phyloP scores from a whole-genome alignment of 2,113 vertebrate genomes.

The Anoplopoma fimbria region DNA sequence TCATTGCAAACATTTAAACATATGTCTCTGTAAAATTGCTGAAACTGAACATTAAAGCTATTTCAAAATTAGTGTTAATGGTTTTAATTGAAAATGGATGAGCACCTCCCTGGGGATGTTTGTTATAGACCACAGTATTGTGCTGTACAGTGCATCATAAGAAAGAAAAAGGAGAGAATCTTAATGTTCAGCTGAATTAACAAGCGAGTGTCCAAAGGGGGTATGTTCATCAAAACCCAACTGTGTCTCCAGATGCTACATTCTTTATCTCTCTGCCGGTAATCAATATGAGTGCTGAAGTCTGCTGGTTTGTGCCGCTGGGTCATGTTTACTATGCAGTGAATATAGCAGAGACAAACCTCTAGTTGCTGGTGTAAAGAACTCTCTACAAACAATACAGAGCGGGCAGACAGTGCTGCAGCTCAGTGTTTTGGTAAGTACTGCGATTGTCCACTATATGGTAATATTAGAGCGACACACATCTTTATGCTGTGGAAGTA shows the following conservation, averaged over 20 bases:
- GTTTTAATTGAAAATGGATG: conserved; percentile 10
- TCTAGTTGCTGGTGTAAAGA: conserved; percentile 50
- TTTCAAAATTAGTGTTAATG: background rate
- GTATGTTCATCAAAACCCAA: conserved; percentile 65
- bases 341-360: conserved; percentile 44
- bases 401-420: conserved; percentile 24
- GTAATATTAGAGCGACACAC: background rate
- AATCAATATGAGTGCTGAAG: conserved; percentile 57
- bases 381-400: conserved; percentile 49
- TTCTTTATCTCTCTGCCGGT: conserved; percentile 45
- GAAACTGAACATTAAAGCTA: background rate
- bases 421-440: conserved; percentile 10
- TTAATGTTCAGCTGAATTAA: conserved; percentile 37
- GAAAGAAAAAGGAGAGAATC: background rate
- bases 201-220: conserved; percentile 29
- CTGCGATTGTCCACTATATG: background rate
- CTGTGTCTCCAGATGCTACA: conserved; percentile 59
- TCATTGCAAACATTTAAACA: background rate
- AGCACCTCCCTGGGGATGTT: background rate
- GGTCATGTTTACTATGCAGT: conserved; percentile 67
- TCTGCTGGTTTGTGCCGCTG: conserved; percentile 46
- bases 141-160: background rate
- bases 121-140: background rate
- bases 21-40: background rate
- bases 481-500: background rate